Percentiles rank a stretch among this genome's conserved stretches.
phyloP scores from a whole-genome alignment of 2,113 vertebrate species.

The Pelecanus crispus region DNA sequence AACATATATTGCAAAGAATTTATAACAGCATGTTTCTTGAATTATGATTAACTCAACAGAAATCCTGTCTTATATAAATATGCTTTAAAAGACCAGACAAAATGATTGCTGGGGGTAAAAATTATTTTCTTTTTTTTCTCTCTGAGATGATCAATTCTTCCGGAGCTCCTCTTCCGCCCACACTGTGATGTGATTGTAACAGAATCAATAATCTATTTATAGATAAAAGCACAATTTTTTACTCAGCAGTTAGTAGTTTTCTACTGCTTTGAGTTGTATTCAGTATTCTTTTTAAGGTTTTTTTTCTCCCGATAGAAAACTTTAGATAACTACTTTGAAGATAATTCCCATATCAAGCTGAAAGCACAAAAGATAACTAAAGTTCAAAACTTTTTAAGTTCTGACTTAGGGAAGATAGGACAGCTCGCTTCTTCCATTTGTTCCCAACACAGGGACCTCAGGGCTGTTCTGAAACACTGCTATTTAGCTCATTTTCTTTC shows the following conservation, averaged over 20 bases:
- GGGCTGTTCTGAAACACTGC: background rate
- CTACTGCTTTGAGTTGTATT: background rate
- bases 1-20: background rate
- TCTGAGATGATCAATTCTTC: background rate
- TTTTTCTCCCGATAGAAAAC: background rate
- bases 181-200: background rate
- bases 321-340: conserved; percentile 24
- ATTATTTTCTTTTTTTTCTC: background rate
- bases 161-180: background rate
- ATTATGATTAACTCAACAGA: background rate
- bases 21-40: background rate
- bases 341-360: background rate
- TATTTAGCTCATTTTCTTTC: background rate
- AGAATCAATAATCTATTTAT: conserved; percentile 5
- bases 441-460: background rate
- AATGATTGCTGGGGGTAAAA: background rate
- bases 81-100: background rate
- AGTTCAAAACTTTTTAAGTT: background rate
- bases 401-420: background rate
- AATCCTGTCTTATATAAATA: background rate
- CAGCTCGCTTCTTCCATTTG: background rate
- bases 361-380: background rate
- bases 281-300: background rate
- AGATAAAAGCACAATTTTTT: conserved; percentile 10
- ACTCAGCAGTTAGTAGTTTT: background rate